Base-by-base conservation (phyloP, 1,140 invertebrate species). In the Drosophila murphyi region DNA sequence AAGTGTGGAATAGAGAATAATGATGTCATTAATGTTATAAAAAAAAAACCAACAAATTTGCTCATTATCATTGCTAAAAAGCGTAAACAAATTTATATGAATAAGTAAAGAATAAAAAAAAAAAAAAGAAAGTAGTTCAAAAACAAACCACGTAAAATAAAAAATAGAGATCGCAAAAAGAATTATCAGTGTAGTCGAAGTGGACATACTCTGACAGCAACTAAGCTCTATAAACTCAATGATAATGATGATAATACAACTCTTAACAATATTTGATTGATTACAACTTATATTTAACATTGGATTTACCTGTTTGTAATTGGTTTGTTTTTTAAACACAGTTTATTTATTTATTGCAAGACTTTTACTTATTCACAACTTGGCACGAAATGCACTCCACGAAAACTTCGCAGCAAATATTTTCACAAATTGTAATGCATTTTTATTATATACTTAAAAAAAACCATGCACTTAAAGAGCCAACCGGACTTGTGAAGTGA, bases 21-120 rank as follows among this genome's bases (percentile, higher is more conserved):
- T 67, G 55, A 65, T 77, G 69, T 77, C 73, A 81, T 62, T 48
- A 32, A 34, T 37, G 48, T 12, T n/a, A 34, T 70, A 48, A 45
- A 64, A 67, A 54, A 76, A 80, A 61, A 51, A 45, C n/a, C n/a
- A 64, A 67, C 48, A 76, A 80, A 61, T 8, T 31, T 3, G 35
- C 69, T 63, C 41, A 71, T 70, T 70, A 62, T 37, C 51, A 50
- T 56, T 54, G 43, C 41, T 35, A 56, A 39, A 68, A 59, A 63
- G 29, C 34, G 41, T 51, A 50, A 71, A 50, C 68, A 28, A 28
- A 20, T 41, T 7, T 5, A 39, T 6, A 39, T 6, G 5, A 2
- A 41, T 8, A 7, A 2, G 1, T 37, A 57, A 63, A 37, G 32
- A 47, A 61, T 2, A 5, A 41, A 43, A 39, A 45, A 35, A 35